Evolutionary conservation across 2,888 invertebrate genomes (phyloP), one percentile per base, ranked within the genome.

Genomic region (Drosophila paramelanica): DNA sequence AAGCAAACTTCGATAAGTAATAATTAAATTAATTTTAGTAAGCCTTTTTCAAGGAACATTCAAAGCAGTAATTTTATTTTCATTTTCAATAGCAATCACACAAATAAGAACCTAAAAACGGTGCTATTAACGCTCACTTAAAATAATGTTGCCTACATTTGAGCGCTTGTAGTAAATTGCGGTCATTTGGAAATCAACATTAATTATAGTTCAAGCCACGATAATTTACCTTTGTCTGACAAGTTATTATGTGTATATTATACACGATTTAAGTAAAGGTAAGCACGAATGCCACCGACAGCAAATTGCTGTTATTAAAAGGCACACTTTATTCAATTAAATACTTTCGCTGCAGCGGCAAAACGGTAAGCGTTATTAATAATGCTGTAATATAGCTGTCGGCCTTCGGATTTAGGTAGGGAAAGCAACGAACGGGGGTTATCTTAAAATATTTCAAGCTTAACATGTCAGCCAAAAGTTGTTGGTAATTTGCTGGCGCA

Each of bases 261-360:
- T 13, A 14, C 14, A 33, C 57, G 31, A 41, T 20, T 47, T 31
- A 17, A 41, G 42, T 11, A 27, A 47, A 23, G 47, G 38, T 36
- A 47, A 20, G 36, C 38, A 42, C 51, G 25, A 50, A 42, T 10
- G 31, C 36, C 36, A 13, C 20, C 14, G 31, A 43, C 25, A 59
- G n/a, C 41, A 59, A 71, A 81, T 81, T 81, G 42, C 51, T 38
- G 49, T 27, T 43, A 74, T 51, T 74, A 60, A 66, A 42, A 41
- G 17, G 14, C 7, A 25, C 41, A 61, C 66, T 45, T 74, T 71
- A 71, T 55, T 50, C 47, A 43, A 61, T 71, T 76, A 55, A 50
- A 70, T 55, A 27, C 42, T 45, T 57, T 17, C 25, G 38, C 2
- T 25, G 27, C 8, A 36, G 39, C 25, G 6, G 23, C 33, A 14